These are phyloP conservation scores for Drosophila mimica DNA, from an alignment of 2,888 invertebrate species.

Conservation along the genomic window DNA sequence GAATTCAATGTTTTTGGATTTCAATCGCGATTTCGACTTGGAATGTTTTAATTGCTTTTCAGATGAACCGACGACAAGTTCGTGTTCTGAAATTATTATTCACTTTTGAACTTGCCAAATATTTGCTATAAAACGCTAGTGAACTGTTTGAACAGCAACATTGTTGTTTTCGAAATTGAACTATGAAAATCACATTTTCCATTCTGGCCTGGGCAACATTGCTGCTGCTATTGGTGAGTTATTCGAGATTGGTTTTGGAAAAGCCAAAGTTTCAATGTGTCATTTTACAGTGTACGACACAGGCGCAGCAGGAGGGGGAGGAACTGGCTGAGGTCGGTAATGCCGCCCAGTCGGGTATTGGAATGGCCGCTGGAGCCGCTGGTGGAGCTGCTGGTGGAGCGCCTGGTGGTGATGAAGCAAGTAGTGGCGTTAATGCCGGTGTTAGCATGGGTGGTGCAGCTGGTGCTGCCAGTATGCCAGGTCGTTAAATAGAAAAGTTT, in stretches of 20 bases:
- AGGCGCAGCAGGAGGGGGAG: neutral
- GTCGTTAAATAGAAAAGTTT: slow-evolving; percentile 28
- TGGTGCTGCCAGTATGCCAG: slow-evolving; percentile 30
- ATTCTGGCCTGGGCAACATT: slow-evolving; percentile 17
- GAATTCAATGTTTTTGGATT: slow-evolving; percentile 14
- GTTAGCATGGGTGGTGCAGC: slow-evolving; percentile 23
- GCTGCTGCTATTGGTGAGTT: slow-evolving; percentile 38
- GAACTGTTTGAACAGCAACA: neutral
- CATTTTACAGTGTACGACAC: slow-evolving; percentile 21
- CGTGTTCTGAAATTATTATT: neutral
- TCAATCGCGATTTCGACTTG: slow-evolving; percentile 29
- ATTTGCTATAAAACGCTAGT: slow-evolving; percentile 34
- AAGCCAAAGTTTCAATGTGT: neutral
- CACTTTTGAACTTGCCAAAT: neutral
- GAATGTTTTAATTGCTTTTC: neutral
- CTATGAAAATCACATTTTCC: slow-evolving; percentile 33
- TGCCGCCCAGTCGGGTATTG: slow-evolving; percentile 49
- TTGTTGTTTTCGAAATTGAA: neutral
- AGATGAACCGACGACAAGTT: slow-evolving; percentile 14
- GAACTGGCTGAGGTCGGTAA: slow-evolving; percentile 5
- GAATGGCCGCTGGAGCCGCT: slow-evolving; percentile 32
- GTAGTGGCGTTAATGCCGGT: slow-evolving; percentile 13
- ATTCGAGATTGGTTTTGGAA: no score
- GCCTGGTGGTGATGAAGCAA: slow-evolving; percentile 25
- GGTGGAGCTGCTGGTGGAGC: slow-evolving; percentile 27